A percentile compares a stretch with the other conserved stretches of the same genome.
These are phyloP conservation scores for Iselma pallidipennis DNA, from an alignment of 2,888 invertebrate species.

Conservation along the genomic window DNA sequence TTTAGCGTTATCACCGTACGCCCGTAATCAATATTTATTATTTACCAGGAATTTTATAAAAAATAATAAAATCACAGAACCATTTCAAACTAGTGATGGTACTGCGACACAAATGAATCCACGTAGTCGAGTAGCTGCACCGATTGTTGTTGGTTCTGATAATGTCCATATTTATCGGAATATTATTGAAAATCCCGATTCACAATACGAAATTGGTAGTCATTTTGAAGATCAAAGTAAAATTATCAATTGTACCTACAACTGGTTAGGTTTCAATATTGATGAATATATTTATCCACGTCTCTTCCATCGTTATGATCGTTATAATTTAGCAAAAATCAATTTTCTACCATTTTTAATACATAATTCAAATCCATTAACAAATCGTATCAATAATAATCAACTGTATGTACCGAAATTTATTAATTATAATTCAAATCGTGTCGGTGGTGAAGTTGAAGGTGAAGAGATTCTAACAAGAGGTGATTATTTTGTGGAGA, in stretches of 20 bases:
- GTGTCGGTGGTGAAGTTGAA: slow-evolving; percentile 91
- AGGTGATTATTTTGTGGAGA: slow-evolving; percentile 88
- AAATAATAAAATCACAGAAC: slow-evolving; percentile 84
- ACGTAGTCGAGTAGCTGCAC: slow-evolving; percentile 89
- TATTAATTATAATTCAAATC: slow-evolving; percentile 64
- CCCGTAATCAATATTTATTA: slow-evolving; percentile 76
- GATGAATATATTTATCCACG: slow-evolving; percentile 76
- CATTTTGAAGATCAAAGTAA: slow-evolving; percentile 94
- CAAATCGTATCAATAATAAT: slow-evolving; percentile 78
- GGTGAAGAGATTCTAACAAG: slow-evolving; percentile 81
- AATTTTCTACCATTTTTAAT: slow-evolving; percentile 88
- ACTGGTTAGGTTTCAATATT: slow-evolving; percentile 84
- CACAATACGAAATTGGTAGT: slow-evolving; percentile 93
- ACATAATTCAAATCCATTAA: slow-evolving; percentile 87
- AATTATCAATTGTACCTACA: slow-evolving; percentile 89
- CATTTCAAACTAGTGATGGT: slow-evolving; percentile 71
- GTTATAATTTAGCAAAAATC: slow-evolving; percentile 94
- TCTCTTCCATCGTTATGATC: slow-evolving; percentile 83
- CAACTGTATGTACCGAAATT: slow-evolving; percentile 81
- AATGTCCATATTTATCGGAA: slow-evolving; percentile 90
- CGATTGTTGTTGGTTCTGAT: slow-evolving; percentile 87
- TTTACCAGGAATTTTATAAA: slow-evolving; percentile 88
- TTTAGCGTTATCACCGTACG: slow-evolving; percentile 85
- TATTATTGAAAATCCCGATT: slow-evolving; percentile 87
- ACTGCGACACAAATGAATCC: slow-evolving; percentile 78